Conservation (phyloP, 2,113 vertebrate species). For the Charadrius vociferus region DNA sequence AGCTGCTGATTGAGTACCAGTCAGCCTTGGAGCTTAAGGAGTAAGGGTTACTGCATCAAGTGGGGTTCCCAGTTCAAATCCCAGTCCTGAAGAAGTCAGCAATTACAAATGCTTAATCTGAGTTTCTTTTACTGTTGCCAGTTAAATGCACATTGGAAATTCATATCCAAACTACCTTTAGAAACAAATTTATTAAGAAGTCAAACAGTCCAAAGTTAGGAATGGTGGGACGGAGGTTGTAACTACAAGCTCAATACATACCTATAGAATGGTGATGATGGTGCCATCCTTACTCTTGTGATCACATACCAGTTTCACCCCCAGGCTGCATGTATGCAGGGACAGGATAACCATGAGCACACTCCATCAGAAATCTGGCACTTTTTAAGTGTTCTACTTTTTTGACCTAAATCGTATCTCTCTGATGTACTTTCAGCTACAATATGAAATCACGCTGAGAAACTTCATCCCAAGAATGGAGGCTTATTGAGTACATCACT, state of each 20-base stretch:
- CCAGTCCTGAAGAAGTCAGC: not conserved
- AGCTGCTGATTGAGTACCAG: not conserved
- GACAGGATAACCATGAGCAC: not conserved
- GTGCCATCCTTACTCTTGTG: not conserved
- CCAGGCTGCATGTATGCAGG: rapidly evolving
- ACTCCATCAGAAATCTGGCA: not conserved
- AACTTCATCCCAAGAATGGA: not conserved
- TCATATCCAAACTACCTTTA: not conserved
- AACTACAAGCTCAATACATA: not conserved
- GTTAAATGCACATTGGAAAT: not conserved
- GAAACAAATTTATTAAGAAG: not conserved
- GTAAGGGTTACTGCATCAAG: not conserved
- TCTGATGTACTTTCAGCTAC: not conserved
- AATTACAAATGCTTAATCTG: not conserved
- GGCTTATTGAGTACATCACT: not conserved
- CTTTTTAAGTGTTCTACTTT: not conserved
- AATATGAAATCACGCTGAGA: not conserved
- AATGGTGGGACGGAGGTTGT: not conserved
- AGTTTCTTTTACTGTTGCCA: not conserved
- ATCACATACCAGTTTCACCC: not conserved
- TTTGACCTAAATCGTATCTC: not conserved
- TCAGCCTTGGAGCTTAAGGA: not conserved
- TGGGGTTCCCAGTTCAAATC: not conserved
- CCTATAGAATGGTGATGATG: not conserved
- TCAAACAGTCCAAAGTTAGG: not conserved